A percentile compares a stretch with the other conserved stretches of the same genome.
Conservation (phyloP, 2,888 invertebrate genomes). For the Pterostichus niger region DNA sequence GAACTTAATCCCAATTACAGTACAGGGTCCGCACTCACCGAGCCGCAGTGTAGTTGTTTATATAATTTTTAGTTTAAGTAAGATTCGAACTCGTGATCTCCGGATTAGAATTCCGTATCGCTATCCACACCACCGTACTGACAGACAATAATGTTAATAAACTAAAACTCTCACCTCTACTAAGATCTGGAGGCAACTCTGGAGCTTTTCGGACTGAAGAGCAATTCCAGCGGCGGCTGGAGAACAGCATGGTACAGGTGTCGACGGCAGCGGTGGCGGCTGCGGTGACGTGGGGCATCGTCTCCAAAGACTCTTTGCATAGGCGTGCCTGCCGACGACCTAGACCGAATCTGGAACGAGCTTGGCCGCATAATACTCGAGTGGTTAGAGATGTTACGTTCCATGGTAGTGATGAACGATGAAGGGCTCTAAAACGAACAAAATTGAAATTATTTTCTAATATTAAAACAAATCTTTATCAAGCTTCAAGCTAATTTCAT, state of each 20-base stretch:
- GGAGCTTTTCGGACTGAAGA: conserved; percentile 87
- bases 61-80: too few species aligned
- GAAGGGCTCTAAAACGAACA: conserved; percentile 73
- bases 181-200: conserved; percentile 86
- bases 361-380: conserved; percentile 74
- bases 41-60: too few species aligned
- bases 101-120: too few species aligned
- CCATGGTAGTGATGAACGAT: conserved; percentile 75
- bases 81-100: too few species aligned
- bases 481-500: too few species aligned
- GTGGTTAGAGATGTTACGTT: conserved; percentile 71
- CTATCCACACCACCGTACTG: too few species aligned
- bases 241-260: conserved; percentile 86
- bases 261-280: conserved; percentile 85
- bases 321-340: conserved; percentile 83
- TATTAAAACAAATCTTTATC: too few species aligned
- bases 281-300: conserved; percentile 87
- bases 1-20: too few species aligned
- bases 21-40: too few species aligned
- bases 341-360: conserved; percentile 76
- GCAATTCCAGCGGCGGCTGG: conserved; percentile 90
- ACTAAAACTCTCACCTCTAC: conserved; percentile 82
- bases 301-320: conserved; percentile 83
- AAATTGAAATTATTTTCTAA: too few species aligned
- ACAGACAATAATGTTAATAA: too few species aligned